A percentile compares a stretch with the other conserved stretches of the same genome.
Evolutionary conservation across 2,888 invertebrate genomes (phyloP).

Genomic region (Agapostemon virescens): DNA sequence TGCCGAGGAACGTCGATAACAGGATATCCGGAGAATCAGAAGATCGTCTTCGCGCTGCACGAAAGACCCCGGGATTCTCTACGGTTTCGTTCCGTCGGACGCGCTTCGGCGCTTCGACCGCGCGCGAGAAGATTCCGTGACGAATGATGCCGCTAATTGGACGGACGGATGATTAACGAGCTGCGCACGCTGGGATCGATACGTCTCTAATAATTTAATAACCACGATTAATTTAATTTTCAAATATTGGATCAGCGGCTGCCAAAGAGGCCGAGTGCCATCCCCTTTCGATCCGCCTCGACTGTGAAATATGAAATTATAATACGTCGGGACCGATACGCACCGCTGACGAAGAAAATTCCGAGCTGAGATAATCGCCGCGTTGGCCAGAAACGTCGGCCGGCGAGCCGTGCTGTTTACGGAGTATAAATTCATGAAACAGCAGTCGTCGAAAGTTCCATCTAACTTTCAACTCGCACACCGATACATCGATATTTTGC

Average conservation of each 20-base stretch:
- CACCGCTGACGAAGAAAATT: slow-evolving; percentile 6
- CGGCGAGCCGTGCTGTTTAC: background rate
- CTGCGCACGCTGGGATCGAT: slow-evolving; percentile 37
- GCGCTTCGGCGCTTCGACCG: slow-evolving; percentile 5
- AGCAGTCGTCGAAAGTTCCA: background rate
- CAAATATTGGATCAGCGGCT: slow-evolving; percentile 31
- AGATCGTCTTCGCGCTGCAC: background rate
- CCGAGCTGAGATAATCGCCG: background rate
- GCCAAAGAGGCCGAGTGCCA: background rate
- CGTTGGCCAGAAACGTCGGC: background rate
- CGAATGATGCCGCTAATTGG: slow-evolving; percentile 49
- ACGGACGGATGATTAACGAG: slow-evolving; percentile 55
- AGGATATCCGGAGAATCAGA: background rate
- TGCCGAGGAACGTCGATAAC: background rate
- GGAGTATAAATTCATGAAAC: background rate
- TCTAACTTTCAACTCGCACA: background rate
- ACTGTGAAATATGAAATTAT: slow-evolving; percentile 41
- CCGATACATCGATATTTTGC: background rate
- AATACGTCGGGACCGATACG: slow-evolving; percentile 12
- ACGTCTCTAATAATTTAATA: slow-evolving; percentile 52
- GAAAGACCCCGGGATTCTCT: background rate
- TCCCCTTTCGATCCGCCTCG: background rate
- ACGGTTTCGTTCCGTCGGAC: slow-evolving; percentile 11
- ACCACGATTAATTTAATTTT: slow-evolving; percentile 52
- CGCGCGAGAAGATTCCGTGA: slow-evolving; percentile 34